Percentiles rank a stretch among this genome's conserved stretches.
These are phyloP conservation scores for Condylura cristata DNA, from an alignment of 2,113 vertebrate species.

Conservation along the genomic window DNA sequence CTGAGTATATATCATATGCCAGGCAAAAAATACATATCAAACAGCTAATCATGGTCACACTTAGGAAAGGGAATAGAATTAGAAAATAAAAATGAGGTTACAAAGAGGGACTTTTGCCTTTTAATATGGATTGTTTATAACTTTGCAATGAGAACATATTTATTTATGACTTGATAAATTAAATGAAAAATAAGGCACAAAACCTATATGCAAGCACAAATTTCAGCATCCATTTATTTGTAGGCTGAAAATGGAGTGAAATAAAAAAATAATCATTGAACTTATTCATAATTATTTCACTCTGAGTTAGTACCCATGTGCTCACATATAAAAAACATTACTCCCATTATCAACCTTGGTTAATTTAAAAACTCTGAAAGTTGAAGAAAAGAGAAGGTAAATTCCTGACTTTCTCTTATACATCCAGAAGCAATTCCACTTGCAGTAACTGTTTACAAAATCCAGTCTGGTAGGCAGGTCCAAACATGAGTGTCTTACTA, in stretches of 20 bases:
- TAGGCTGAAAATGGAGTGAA: neutral
- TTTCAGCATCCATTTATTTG: neutral
- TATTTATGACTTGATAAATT: neutral
- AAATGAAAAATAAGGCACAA: neutral
- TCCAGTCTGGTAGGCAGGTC: neutral
- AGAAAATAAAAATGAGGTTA: neutral
- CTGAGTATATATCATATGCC: neutral
- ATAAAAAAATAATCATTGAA: neutral
- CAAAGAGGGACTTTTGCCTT: neutral
- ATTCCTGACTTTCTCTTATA: neutral
- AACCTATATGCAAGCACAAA: neutral
- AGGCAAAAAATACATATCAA: neutral
- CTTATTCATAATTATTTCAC: neutral
- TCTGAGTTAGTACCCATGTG: neutral
- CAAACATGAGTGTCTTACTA: neutral
- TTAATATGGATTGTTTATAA: neutral
- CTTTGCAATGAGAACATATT: constrained; percentile 10
- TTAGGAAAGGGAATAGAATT: neutral
- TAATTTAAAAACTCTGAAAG: neutral
- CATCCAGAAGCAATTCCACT: neutral
- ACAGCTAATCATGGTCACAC: neutral
- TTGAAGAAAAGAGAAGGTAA: neutral
- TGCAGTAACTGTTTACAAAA: constrained; percentile 19
- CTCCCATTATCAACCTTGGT: neutral
- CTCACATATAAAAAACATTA: neutral